Evolutionary conservation across 2,113 vertebrate genomes (phyloP).

Genomic region (Pimephales promelas): DNA sequence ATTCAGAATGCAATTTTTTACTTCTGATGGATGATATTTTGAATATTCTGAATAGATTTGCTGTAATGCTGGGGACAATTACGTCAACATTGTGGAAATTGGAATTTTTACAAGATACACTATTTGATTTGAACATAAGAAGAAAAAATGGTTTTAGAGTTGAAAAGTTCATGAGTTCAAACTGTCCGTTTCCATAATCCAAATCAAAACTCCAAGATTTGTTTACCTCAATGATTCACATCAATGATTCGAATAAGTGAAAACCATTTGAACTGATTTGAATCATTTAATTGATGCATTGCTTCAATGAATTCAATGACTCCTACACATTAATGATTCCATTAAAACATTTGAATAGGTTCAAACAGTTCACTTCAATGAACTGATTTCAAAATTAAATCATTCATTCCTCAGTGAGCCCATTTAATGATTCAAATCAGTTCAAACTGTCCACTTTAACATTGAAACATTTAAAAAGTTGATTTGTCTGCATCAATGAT

Average conservation of each 20-base stretch:
- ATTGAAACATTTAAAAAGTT: not conserved
- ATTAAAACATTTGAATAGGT: not conserved
- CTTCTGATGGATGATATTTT: not conserved
- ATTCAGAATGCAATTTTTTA: not conserved
- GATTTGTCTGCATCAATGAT: not conserved
- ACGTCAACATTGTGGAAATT: not conserved
- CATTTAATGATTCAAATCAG: slow-evolving; percentile 1
- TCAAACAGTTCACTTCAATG: not conserved
- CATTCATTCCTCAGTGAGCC: not conserved
- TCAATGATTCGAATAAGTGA: not conserved
- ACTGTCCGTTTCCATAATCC: not conserved
- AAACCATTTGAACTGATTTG: not conserved
- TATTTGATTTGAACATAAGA: not conserved
- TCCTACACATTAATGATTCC: not conserved
- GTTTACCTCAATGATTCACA: not conserved
- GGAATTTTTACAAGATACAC: not conserved
- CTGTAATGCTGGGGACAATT: not conserved
- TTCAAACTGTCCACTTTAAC: not conserved
- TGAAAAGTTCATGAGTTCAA: not conserved
- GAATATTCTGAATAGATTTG: too few relatives aligned
- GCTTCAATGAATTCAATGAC: not conserved
- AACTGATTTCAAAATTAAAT: not conserved
- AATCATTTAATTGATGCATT: too few relatives aligned
- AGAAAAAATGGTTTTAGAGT: not conserved
- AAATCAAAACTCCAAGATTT: not conserved